Conservation (phyloP, 2,797 vertebrate species). For the Pseudotriccus pelzelni region DNA sequence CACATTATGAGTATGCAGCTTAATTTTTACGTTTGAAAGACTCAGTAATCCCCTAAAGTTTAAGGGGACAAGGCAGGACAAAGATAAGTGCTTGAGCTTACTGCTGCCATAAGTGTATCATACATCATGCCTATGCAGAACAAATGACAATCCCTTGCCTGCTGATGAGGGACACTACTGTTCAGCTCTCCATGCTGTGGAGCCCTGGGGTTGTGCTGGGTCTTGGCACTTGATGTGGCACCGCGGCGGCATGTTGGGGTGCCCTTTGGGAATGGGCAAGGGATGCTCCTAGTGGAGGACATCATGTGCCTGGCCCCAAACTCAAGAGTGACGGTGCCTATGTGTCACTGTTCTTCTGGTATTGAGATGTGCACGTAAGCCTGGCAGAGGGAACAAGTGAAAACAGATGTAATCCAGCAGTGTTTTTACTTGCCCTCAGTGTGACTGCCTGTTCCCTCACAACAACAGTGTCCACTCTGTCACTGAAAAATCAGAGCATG, state of each 20-base stretch:
- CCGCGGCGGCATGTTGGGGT: not conserved
- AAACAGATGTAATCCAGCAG: not conserved
- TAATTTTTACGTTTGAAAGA: conserved; percentile 11
- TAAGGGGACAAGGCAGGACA: not conserved
- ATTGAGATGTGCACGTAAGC: not conserved
- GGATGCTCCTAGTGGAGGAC: not conserved
- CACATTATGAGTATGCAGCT: not conserved
- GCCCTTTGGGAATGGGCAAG: not conserved
- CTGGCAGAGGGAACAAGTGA: not conserved
- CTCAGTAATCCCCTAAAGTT: not conserved
- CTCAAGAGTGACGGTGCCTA: not conserved
- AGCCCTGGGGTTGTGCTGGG: not conserved
- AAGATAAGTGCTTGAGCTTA: not conserved
- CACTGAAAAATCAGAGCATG: not conserved
- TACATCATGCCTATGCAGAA: not conserved
- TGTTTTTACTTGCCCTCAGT: not conserved
- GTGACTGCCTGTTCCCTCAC: not conserved
- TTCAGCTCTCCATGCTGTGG: not conserved
- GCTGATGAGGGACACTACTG: not conserved
- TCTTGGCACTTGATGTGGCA: not conserved
- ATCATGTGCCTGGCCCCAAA: not conserved
- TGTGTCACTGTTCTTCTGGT: not conserved
- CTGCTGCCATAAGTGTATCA: not conserved
- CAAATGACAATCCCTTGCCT: not conserved
- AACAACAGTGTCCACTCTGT: fast-evolving